Evolutionary conservation across 1,140 invertebrate genomes (phyloP).

Genomic region (Drosophila yakuba): DNA sequence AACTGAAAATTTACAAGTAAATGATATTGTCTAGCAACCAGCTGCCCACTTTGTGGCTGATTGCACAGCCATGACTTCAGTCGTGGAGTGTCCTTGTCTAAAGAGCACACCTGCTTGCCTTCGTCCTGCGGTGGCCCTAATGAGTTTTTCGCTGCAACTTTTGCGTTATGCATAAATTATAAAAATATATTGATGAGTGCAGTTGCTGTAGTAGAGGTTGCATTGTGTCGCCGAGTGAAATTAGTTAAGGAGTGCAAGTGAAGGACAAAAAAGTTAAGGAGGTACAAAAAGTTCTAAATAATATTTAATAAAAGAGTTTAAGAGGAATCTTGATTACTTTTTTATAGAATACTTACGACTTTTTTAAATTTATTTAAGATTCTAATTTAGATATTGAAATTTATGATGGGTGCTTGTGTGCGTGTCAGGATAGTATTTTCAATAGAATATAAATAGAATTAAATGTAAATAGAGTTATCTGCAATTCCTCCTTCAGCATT

Average conservation of each 20-base stretch:
- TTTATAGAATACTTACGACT: no score
- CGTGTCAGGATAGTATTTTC: no score
- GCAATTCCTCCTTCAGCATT: background rate
- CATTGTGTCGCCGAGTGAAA: background rate
- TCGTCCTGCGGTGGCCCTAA: slow-evolving; percentile 9
- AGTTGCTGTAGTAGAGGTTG: background rate
- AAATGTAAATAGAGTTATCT: background rate
- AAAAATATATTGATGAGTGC: slow-evolving; percentile 29
- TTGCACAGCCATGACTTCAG: slow-evolving; percentile 18
- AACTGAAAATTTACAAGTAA: slow-evolving; percentile 55
- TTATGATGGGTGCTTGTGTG: no score
- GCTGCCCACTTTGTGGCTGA: slow-evolving; percentile 54
- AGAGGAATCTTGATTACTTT: no score
- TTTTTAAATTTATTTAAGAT: no score
- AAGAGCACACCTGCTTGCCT: slow-evolving; percentile 16
- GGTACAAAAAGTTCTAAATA: background rate
- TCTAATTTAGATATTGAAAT: no score
- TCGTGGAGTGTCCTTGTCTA: slow-evolving; percentile 11
- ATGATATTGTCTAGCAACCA: slow-evolving; percentile 52
- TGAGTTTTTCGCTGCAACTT: slow-evolving; percentile 37
- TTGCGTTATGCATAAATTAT: slow-evolving; percentile 30
- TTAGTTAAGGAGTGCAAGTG: background rate
- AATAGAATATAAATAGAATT: no score
- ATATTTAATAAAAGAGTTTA: no score
- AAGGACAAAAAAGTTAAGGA: background rate